Conservation (phyloP, 1,140 invertebrate species). For the Dermatophagoides farinae region DNA sequence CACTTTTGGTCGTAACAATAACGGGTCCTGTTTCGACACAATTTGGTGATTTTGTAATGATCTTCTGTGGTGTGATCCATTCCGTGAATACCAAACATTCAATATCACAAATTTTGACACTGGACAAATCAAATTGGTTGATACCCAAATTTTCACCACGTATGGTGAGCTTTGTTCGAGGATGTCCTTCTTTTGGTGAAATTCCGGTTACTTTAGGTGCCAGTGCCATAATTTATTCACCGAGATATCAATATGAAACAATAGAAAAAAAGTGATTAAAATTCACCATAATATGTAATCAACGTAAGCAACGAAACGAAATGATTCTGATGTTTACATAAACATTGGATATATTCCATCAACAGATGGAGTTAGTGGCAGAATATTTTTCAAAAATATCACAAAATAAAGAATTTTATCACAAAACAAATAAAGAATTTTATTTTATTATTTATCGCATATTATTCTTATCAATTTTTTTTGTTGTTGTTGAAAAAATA, state of each 20-base stretch:
- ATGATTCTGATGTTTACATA: no score
- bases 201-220: conserved; percentile 65
- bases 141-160: conserved; percentile 84
- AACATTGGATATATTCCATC: not conserved
- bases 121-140: conserved; percentile 61
- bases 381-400: no score
- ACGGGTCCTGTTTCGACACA: conserved; percentile 88
- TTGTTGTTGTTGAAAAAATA: no score
- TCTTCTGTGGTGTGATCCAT: conserved; percentile 95
- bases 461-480: no score
- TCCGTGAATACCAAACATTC: conserved; percentile 85
- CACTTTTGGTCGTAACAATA: conserved; percentile 68
- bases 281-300: no score
- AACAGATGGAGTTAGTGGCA: not conserved
- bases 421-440: no score
- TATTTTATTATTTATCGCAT: not conserved
- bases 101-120: conserved; percentile 78
- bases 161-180: conserved; percentile 83
- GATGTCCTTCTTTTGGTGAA: conserved; percentile 91
- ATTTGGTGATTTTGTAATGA: conserved; percentile 76
- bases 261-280: not conserved
- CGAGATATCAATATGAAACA: not conserved
- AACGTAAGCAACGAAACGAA: no score
- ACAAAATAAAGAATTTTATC: no score
- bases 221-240: not conserved